These are phyloP conservation scores for Pao palembangensis DNA, from an alignment of 2,113 vertebrate species.

Conservation along the genomic window DNA sequence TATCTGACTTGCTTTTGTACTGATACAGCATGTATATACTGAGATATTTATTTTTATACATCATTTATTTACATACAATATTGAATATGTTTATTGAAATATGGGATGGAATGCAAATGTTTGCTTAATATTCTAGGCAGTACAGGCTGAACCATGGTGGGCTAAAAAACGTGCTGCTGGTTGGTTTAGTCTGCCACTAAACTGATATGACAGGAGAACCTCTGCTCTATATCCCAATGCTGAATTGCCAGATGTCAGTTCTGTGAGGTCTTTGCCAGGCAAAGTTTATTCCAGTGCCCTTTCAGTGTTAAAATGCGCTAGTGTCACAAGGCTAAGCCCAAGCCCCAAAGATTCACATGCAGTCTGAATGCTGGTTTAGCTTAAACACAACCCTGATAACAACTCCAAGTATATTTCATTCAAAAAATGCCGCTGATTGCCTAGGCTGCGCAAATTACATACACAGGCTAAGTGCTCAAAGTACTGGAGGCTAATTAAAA, in stretches of 20 bases:
- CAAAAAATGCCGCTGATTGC: slow-evolving; percentile 20
- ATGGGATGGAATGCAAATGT: slow-evolving; percentile 20
- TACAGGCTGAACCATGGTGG: slow-evolving; percentile 33
- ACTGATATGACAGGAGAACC: slow-evolving; percentile 53
- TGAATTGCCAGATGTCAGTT: slow-evolving; percentile 1
- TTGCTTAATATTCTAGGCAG: slow-evolving; percentile 49
- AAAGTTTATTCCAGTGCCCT: slow-evolving; percentile 4
- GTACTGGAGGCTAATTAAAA: slow-evolving; percentile 5
- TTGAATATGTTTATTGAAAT: slow-evolving; percentile 14
- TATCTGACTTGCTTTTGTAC: too few relatives aligned
- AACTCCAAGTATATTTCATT: slow-evolving; percentile 8
- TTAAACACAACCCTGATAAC: slow-evolving; percentile 14
- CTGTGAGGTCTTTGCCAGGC: slow-evolving; percentile 3
- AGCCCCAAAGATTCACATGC: slow-evolving; percentile 1
- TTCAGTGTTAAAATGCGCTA: slow-evolving; percentile 3
- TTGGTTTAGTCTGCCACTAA: slow-evolving; percentile 49
- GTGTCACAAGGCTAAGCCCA: slow-evolving; percentile 8
- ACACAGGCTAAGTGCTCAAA: slow-evolving; percentile 17
- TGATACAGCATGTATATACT: too few relatives aligned
- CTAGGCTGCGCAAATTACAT: slow-evolving; percentile 18
- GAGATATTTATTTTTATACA: too few relatives aligned
- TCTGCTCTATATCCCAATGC: slow-evolving; percentile 19
- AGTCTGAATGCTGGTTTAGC: slow-evolving; percentile 6
- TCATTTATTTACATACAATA: too few relatives aligned
- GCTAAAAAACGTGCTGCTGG: slow-evolving; percentile 33